Base-by-base conservation (phyloP, 2,888 invertebrate species). In the Eumerus sabulonum region DNA sequence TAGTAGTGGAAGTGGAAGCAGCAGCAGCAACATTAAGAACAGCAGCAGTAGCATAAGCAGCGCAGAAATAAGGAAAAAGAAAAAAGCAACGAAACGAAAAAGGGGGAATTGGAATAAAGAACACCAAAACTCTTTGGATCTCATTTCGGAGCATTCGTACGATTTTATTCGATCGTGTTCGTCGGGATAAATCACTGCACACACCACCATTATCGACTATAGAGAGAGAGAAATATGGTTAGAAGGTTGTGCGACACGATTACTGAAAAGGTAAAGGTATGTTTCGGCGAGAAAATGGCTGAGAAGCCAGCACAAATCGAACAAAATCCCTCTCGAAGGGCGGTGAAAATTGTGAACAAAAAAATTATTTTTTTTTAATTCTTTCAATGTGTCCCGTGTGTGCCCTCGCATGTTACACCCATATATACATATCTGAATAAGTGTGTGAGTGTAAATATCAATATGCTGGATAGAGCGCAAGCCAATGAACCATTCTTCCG, bases 291-390 rank as follows among this genome's bases (percentile, higher is more conserved):
- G 59, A 79, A 79, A 79, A 79, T 79, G 79, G 74, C 79, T 79
- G 79, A 79, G 74, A 73, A 73, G 68, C 50, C 74, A 73, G 16
- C 44, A 64, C 14, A 12, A 60, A 60, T 60, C 13, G 54, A 50
- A 57, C 35, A 53, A 79, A 79, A 68, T 68, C 62, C 42, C n/a
- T n/a, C n/a, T 63, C 74, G 74, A 79, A 79, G 79, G 79, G 79
- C 79, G 79, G 79, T 74, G 79, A 74, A 79, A 72, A 72, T 76
- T 74, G 66, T 54, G 72, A 71, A 77, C 72, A 72, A n/a, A n/a
- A n/a, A n/a, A n/a, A n/a, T n/a, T n/a, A n/a, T n/a, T n/a, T n/a
- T 64, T 74, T 62, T 51, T 62, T 68, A 62, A 73, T 73, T 73
- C 73, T 57, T 73, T 59, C 64, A 74, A 66, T 70, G 57, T 16